These are phyloP conservation scores for Argentina silus DNA, from an alignment of 2,797 vertebrate genomes.

Conservation along the genomic window DNA sequence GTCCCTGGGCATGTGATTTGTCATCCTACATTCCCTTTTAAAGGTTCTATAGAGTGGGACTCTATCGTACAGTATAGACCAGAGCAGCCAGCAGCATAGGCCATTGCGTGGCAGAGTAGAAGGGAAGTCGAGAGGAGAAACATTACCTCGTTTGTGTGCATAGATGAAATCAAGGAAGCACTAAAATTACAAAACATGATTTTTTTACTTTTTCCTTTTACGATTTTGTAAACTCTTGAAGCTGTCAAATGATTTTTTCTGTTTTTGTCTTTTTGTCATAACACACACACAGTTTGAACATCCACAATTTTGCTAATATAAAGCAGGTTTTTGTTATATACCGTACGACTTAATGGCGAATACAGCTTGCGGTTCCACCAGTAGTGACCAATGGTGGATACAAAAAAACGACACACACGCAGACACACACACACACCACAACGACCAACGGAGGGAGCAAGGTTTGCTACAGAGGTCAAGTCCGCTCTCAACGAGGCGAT, in stretches of 20 bases:
- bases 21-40: neutral
- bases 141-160: slow-evolving; percentile 93
- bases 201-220: slow-evolving; percentile 79
- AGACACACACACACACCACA: slow-evolving; percentile 68
- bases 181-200: slow-evolving; percentile 81
- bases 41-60: neutral
- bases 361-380: slow-evolving; percentile 79
- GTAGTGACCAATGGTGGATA: slow-evolving; percentile 55
- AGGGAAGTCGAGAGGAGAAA: slow-evolving; percentile 63
- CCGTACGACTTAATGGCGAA: slow-evolving; percentile 75
- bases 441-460: slow-evolving; percentile 77
- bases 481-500: slow-evolving; percentile 47
- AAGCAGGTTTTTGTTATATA: slow-evolving; percentile 60
- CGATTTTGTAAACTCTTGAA: slow-evolving; percentile 83
- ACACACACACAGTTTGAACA: slow-evolving; percentile 45
- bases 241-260: slow-evolving; percentile 72
- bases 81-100: slow-evolving; percentile 61
- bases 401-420: slow-evolving; percentile 54
- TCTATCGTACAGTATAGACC: neutral
- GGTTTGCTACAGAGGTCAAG: slow-evolving; percentile 73
- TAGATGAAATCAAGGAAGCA: slow-evolving; percentile 99
- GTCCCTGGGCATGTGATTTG: neutral
- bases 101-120: slow-evolving; percentile 47
- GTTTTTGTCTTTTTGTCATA: slow-evolving; percentile 69
- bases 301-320: slow-evolving; percentile 71